Conservation (phyloP, 2,113 vertebrate species). For the Hypocryptadius cinnamomeus region DNA sequence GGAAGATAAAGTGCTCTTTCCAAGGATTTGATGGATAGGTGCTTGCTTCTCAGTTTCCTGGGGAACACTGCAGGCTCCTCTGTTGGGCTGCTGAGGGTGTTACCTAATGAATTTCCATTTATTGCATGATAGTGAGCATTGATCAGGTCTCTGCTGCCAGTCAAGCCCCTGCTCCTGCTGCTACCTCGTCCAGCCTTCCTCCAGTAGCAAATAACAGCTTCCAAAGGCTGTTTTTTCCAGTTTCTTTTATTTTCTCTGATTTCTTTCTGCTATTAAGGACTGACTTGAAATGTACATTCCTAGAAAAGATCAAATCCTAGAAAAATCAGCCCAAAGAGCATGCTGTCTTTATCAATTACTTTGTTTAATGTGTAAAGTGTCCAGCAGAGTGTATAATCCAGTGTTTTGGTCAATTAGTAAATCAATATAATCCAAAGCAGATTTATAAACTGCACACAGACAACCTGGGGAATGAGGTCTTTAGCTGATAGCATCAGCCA, state of each 20-base stretch:
- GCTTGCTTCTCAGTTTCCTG: background rate
- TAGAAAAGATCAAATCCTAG: constrained; percentile 19
- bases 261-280: background rate
- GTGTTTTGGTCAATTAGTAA: constrained; percentile 53
- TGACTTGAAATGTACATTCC: background rate
- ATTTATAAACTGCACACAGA: constrained; percentile 12
- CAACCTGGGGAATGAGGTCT: background rate
- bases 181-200: background rate
- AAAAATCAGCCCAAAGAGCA: background rate
- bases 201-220: background rate
- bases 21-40: background rate
- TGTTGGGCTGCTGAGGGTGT: background rate
- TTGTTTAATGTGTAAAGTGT: background rate
- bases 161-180: background rate
- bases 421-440: constrained; percentile 48
- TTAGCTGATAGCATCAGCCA: background rate
- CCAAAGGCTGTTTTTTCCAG: background rate
- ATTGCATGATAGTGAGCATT: background rate
- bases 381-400: constrained; percentile 54
- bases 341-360: background rate
- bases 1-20: constrained; percentile 7
- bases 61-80: background rate
- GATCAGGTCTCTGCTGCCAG: background rate
- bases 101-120: background rate
- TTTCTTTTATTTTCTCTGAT: background rate